A percentile compares a stretch with the other conserved stretches of the same genome.
Evolutionary conservation across 2,888 invertebrate genomes (phyloP).

Genomic region (Auanema freiburgensis): DNA sequence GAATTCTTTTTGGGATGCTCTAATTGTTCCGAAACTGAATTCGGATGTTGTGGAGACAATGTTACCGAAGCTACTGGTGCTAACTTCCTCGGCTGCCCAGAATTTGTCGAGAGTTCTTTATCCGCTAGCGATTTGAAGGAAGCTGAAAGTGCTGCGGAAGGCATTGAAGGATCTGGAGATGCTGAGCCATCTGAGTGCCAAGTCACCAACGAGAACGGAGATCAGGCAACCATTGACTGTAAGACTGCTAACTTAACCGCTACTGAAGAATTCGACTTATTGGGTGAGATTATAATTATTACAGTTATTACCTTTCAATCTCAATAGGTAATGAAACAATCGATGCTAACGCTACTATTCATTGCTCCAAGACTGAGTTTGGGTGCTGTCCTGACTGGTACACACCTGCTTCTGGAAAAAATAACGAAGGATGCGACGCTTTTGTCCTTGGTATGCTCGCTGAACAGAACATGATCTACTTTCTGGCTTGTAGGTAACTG

Average conservation of each 20-base stretch:
- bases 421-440: slow-evolving; percentile 58
- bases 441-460: slow-evolving; percentile 47
- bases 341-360: slow-evolving; percentile 43
- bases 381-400: slow-evolving; percentile 65
- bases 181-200: slow-evolving; percentile 28
- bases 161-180: slow-evolving; percentile 25
- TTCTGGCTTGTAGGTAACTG: slow-evolving; percentile 50
- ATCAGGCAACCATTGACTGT: slow-evolving; percentile 46
- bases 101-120: slow-evolving; percentile 40
- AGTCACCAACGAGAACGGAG: slow-evolving; percentile 46
- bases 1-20: slow-evolving; percentile 59
- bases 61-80: slow-evolving; percentile 73
- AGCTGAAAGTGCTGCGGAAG: slow-evolving; percentile 2
- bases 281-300: slow-evolving; percentile 1
- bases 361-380: slow-evolving; percentile 63
- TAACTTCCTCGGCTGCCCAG: slow-evolving; percentile 43
- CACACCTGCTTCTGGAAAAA: slow-evolving; percentile 61
- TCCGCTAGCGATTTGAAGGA: slow-evolving; percentile 16
- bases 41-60: slow-evolving; percentile 88
- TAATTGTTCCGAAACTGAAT: slow-evolving; percentile 66
- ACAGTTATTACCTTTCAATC: not conserved
- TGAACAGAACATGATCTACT: not conserved
- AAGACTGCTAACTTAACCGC: slow-evolving; percentile 33
- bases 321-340: slow-evolving; percentile 2
- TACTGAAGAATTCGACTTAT: slow-evolving; percentile 26